Evolutionary conservation across 2,797 vertebrate genomes (phyloP), one percentile per base, ranked within the genome.

Genomic region (Caiman crocodilus): DNA sequence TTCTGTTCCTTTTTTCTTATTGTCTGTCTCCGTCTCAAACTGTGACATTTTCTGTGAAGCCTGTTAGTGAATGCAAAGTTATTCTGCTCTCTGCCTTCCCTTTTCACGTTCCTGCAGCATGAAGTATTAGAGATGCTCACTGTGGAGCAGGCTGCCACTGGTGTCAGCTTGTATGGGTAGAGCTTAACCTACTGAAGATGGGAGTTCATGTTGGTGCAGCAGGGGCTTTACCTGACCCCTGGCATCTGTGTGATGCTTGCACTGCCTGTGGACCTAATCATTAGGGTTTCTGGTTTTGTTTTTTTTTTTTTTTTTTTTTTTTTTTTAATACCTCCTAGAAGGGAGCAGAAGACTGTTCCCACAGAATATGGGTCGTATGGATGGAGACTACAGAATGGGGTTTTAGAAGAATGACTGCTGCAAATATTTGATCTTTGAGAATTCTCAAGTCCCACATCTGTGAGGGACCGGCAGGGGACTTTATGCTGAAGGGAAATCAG

Each of bases 111-210:
- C 0, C 58, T 79, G 26, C 25, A 25, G 7, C 61, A 42, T 67
- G 35, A 76, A 14, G 42, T 28, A 23, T 9, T 28, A 28, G 5
- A 42, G 12, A 73, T 0, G 0, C 30, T 42, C 12, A 5, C 14
- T 60, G 21, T 50, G 35, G 63, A 85, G 67, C 17, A 69, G 30
- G 67, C 32, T 71, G 32, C 12, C 32, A 35, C 20, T 71, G n/a
- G 11, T 71, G 32, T 10, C 42, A 71, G 50, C 28, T 30, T 63
- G 4, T 75, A n/a, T 59, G 16, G 59, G 26, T 12, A 73, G 56
- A n/a, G 35, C 18, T 69, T 56, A 32, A 56, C 5, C 50, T 23
- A 58, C 79, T 85, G 18, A 61, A 58, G 84, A 7, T 60, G 26
- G 35, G 78, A 79, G 58, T 13, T 92, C 75, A 64, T 59, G 6